These are phyloP conservation scores for Hippasteria phrygiana DNA, from an alignment of 53 echinoderm and acorn worm genomes.

Conservation along the genomic window DNA sequence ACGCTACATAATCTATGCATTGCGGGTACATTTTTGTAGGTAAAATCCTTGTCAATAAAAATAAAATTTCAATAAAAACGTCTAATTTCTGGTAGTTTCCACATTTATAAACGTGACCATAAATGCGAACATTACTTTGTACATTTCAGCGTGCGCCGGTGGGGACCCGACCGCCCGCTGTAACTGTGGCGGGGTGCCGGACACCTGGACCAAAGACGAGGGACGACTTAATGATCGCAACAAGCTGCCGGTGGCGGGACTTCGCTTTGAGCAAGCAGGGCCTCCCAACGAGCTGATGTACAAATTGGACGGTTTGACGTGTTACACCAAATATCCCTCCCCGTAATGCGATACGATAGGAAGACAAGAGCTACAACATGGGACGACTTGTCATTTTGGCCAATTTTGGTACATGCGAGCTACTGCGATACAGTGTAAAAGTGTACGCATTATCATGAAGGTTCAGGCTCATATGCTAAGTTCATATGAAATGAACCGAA, in stretches of 20 bases:
- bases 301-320: not conserved
- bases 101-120: not conserved
- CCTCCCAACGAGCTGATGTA: slow-evolving; percentile 1
- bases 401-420: too few species aligned
- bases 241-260: slow-evolving; percentile 22
- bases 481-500: too few species aligned
- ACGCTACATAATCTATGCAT: too few species aligned
- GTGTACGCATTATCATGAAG: too few species aligned
- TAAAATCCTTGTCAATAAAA: too few species aligned
- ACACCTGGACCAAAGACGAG: not conserved
- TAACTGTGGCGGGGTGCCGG: slow-evolving; percentile 26
- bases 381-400: too few species aligned
- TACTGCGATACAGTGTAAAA: too few species aligned
- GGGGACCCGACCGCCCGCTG: not conserved
- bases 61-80: too few species aligned
- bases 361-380: too few species aligned
- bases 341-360: not conserved
- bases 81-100: not conserved
- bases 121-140: not conserved
- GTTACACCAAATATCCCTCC: slow-evolving; percentile 11
- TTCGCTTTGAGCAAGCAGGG: slow-evolving; percentile 20
- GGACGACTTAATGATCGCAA: not conserved
- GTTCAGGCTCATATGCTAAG: too few species aligned
- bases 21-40: too few species aligned
- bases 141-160: not conserved